Percentiles rank a stretch among this genome's conserved stretches.
Conservation (phyloP, 2,797 vertebrate species). For the Halcyon badia region DNA sequence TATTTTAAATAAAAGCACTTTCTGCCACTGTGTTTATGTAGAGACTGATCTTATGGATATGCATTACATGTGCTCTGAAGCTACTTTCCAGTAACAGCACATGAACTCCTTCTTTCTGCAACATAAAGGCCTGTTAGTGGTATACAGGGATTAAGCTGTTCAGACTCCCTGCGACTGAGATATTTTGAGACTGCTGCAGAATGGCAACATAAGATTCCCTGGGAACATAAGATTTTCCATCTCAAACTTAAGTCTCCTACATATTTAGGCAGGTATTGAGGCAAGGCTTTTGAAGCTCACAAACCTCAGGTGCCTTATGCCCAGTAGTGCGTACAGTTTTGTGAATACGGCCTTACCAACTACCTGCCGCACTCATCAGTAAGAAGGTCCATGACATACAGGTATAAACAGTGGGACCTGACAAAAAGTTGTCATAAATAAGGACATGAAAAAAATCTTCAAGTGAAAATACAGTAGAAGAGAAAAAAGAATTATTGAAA, state of each 20-base stretch:
- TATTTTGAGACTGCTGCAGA: not conserved
- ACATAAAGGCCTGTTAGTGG: not conserved
- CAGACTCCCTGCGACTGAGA: not conserved
- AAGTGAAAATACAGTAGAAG: not conserved
- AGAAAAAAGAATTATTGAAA: constrained; percentile 15
- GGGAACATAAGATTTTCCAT: not conserved
- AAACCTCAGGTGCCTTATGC: not conserved
- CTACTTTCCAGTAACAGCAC: not conserved
- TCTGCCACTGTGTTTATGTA: not conserved
- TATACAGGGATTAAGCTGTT: not conserved
- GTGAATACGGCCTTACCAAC: not conserved
- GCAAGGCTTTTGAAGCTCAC: not conserved
- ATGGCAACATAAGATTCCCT: not conserved
- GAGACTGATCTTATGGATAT: not conserved
- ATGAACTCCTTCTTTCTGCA: not conserved
- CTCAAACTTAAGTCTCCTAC: not conserved
- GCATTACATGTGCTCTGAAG: not conserved
- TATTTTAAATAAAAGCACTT: not conserved
- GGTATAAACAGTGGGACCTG: not conserved
- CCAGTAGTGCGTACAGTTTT: rapidly evolving
- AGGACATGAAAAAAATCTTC: not conserved
- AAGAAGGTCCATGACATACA: not conserved
- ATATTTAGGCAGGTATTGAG: not conserved
- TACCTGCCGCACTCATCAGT: not conserved
- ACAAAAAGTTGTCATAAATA: not conserved